Base-by-base conservation (phyloP, 2,797 vertebrate species). In the Gallinago stenura region DNA sequence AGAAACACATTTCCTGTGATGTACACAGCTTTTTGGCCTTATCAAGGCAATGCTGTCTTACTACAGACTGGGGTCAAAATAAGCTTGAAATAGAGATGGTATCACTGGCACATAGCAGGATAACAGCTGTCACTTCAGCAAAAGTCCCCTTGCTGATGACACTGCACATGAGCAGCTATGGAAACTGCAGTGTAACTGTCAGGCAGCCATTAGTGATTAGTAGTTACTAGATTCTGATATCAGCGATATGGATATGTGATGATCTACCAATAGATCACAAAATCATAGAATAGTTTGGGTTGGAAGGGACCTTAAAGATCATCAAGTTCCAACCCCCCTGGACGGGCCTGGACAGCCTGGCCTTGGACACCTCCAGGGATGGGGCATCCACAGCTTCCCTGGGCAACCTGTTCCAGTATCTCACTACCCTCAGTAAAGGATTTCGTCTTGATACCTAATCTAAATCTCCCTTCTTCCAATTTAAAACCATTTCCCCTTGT, bases 1-100 rank as follows among this genome's bases (percentile, higher is more conserved):
- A 79, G 94, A 92, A 95, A 64, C 9, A 86, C 19, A 48, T 93
- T 61, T 60, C 68, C 60, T 83, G 51, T 64, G 87, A 87, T 8
- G 26, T 60, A 57, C n/a, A 19, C 0, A 4, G 41, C 13, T 88
- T 91, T 93, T 66, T 87, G 75, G 57, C 76, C 64, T 89, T 62
- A 46, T 28, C 22, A 89, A 96, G 48, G 82, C 53, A 51, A 7
- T n/a, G 51, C 78, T 91, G 28, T 41, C 43, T 70, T 57, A 7
- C 35, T 71, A 43, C 4, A 69, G 90, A 84, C 56, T 45, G 2
- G 6, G 61, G 61, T 77, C 76, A 83, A 65, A 58, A 48, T 3
- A 46, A 70, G 43, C 56, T 65, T 51, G 31, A 70, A 46, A 41
- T 24, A 26, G n/a, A 73, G 89, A 18, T 70, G 93, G 58, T 56